Evolutionary conservation across 2,888 invertebrate species (phyloP), one percentile per base, ranked within the genome.

Genomic region (Himalopsyche tibetana): DNA sequence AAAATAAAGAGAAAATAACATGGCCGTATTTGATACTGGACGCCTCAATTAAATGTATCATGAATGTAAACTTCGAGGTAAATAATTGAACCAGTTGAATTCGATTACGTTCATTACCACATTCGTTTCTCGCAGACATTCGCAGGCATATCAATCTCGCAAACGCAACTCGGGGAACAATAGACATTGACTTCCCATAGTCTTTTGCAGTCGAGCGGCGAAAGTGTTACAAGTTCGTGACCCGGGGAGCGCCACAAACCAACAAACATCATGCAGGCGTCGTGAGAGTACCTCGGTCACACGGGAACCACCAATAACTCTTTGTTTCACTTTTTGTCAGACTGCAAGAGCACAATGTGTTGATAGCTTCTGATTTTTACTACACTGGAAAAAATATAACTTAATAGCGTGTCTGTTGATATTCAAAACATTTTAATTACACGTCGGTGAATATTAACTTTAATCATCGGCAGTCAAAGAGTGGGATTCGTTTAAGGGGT

Each of bases 201-300:
- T 63, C 63, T 63, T 63, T 63, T 63, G 8, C 63, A n/a, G 63
- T 15, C 19, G 8, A 63, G 28, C 63, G 28, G 63, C 63, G 63
- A 63, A 63, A 63, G 63, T 63, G 28, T 63, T 63, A 63, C 63
- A 63, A 63, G 63, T 63, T 63, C 63, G 63, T 63, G 63, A 63
- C 63, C 63, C 63, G 63, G 28, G 63, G 63, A 63, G 63, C 63
- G 63, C 63, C 63, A 28, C 63, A 19, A n/a, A 63, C 63, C 63
- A 63, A 63, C 63, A 6, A 28, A 63, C 63, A 19, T 11, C 63
- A 63, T 19, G 6, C 19, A 19, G n/a, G 6, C 28, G 19, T 19
- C 63, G 63, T 19, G 63, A 63, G 19, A 63, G 63, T 63, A 63
- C 19, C 3, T 19, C n/a, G 63, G 28, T 63, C 63, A 19, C 63